Evolutionary conservation across 2,888 invertebrate genomes (phyloP).

Genomic region (Chrysolina oricalcia): DNA sequence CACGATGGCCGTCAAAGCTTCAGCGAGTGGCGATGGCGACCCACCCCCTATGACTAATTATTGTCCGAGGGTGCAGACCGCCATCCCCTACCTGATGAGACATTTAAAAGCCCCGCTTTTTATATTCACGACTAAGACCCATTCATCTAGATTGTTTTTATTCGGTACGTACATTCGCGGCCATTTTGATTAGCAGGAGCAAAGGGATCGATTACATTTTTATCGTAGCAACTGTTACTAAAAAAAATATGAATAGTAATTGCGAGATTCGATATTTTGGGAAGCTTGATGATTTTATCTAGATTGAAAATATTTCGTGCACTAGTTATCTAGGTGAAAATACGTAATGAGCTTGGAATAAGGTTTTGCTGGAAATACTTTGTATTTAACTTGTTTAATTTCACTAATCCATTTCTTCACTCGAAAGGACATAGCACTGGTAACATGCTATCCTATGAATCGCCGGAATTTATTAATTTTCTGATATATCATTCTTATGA

Average conservation of each 20-base stretch:
- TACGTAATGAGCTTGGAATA: too few species aligned
- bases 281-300: too few species aligned
- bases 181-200: constrained; percentile 52
- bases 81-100: constrained; percentile 58
- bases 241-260: not conserved
- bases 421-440: too few species aligned
- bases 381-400: too few species aligned
- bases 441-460: too few species aligned
- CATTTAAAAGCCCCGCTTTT: constrained; percentile 50
- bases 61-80: constrained; percentile 67
- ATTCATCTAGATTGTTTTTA: constrained; percentile 50
- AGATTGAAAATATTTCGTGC: too few species aligned
- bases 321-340: too few species aligned
- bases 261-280: not conserved
- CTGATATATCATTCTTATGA: too few species aligned
- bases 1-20: constrained; percentile 64
- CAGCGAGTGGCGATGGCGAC: constrained; percentile 50
- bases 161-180: constrained; percentile 41
- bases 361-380: too few species aligned
- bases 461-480: too few species aligned
- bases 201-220: not conserved
- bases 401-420: too few species aligned
- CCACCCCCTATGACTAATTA: constrained; percentile 71
- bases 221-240: not conserved
- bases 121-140: constrained; percentile 49